These are phyloP conservation scores for Trachemys scripta DNA, from an alignment of 2,113 vertebrate species.

Conservation along the genomic window DNA sequence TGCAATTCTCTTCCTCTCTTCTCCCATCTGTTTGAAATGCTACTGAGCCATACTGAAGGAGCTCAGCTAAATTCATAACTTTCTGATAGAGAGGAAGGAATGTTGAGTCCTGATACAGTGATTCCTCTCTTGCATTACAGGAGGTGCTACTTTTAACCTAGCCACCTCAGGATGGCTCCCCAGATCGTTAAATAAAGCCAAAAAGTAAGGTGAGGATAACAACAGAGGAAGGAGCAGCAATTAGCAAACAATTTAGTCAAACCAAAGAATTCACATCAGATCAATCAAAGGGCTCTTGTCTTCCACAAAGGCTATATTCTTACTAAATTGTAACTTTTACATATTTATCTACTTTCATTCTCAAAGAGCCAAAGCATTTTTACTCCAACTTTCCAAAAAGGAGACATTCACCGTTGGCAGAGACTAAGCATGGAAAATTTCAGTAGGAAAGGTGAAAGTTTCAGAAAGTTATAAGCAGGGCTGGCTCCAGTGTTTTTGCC, in stretches of 20 bases:
- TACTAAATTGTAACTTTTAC: background rate
- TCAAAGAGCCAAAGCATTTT: background rate
- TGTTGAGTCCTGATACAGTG: background rate
- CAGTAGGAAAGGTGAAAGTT: background rate
- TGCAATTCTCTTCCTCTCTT: background rate
- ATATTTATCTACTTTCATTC: background rate
- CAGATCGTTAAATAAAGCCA: background rate
- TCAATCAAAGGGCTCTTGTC: background rate
- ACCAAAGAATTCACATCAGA: background rate
- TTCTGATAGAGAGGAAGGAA: background rate
- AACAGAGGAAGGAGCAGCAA: background rate
- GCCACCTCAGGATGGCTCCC: rapidly evolving
- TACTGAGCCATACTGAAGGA: background rate
- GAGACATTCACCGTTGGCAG: background rate
- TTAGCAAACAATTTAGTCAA: background rate
- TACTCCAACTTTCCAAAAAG: background rate
- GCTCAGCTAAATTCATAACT: background rate
- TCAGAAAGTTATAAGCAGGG: background rate
- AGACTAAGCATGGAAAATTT: background rate
- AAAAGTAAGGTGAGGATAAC: background rate
- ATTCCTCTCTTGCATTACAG: background rate
- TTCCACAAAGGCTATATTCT: background rate
- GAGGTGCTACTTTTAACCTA: background rate
- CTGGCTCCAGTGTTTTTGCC: too few species aligned
- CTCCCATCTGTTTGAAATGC: background rate